A percentile compares a stretch with the other conserved stretches of the same genome.
These are phyloP conservation scores for Aratinga solstitialis DNA, from an alignment of 2,797 vertebrate species.

Conservation along the genomic window DNA sequence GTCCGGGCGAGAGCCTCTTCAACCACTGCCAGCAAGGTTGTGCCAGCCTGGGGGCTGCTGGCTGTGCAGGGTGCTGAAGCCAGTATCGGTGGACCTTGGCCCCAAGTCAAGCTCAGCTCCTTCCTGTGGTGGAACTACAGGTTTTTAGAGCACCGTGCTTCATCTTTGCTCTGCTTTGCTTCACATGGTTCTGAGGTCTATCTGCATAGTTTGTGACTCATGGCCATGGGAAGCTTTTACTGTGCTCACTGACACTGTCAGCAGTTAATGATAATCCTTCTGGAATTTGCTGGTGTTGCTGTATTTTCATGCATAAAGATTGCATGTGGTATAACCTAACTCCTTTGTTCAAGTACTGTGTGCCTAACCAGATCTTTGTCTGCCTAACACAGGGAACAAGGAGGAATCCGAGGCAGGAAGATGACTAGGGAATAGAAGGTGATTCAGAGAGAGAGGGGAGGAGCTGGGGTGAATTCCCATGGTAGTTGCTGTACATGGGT, in stretches of 20 bases:
- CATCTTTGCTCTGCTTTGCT: neutral
- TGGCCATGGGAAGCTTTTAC: neutral
- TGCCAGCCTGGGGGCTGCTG: neutral
- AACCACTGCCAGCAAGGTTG: neutral
- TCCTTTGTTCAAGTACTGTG: neutral
- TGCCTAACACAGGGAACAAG: neutral
- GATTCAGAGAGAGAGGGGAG: neutral
- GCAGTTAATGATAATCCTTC: neutral
- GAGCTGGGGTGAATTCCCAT: neutral
- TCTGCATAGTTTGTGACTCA: neutral
- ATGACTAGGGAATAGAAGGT: neutral
- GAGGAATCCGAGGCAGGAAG: neutral
- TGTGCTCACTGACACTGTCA: neutral
- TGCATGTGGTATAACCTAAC: neutral
- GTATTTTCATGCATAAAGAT: neutral
- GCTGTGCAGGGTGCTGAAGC: neutral
- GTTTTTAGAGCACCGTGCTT: rapidly evolving
- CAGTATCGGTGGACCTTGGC: rapidly evolving
- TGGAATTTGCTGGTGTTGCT: neutral
- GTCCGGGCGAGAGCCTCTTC: neutral
- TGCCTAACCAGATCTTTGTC: neutral
- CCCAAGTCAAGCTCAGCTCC: neutral
- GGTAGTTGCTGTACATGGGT: neutral
- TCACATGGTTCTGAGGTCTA: neutral
- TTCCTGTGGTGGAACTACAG: neutral